A percentile compares a stretch with the other conserved stretches of the same genome.
Conservation (phyloP, 30 jellyfish, hydroid and myxozoan species). For the Morbakka virulenta region DNA sequence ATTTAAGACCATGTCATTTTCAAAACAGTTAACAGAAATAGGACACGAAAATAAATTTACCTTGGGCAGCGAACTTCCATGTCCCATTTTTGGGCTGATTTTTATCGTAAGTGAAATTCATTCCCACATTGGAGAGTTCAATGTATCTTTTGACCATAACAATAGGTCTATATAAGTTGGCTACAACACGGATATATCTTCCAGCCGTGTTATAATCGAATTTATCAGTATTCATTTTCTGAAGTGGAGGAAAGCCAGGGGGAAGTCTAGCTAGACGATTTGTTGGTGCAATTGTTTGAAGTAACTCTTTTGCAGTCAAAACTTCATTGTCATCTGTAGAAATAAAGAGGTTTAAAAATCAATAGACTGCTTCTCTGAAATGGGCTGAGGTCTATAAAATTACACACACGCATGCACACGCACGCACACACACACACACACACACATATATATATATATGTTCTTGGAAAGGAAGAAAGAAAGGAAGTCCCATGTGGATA, state of each 20-base stretch:
- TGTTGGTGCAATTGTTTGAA: constrained; percentile 96
- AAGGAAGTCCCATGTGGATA: too few species aligned
- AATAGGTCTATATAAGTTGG: constrained; percentile 66
- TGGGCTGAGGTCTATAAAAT: too few species aligned
- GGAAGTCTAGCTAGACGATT: constrained; percentile 88
- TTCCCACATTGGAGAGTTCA: constrained; percentile 47
- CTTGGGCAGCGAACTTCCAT: constrained; percentile 82
- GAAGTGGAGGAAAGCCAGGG: constrained; percentile 97
- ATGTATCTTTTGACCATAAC: constrained; percentile 71
- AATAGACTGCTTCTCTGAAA: too few species aligned
- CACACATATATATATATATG: too few species aligned
- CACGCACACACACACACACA: too few species aligned
- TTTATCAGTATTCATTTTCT: constrained; percentile 85
- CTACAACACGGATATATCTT: constrained; percentile 74
- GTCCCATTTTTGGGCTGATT: constrained; percentile 81
- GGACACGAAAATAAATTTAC: too few species aligned
- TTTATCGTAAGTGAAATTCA: constrained; percentile 89
- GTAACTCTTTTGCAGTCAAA: constrained; percentile 84
- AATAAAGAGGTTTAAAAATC: too few species aligned
- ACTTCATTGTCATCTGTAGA: constrained; percentile 54
- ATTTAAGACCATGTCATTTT: too few species aligned
- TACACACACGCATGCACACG: too few species aligned
- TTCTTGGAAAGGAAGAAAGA: too few species aligned
- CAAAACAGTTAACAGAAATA: too few species aligned
- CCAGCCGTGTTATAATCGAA: constrained; percentile 88